Percentiles rank a stretch among this genome's conserved stretches.
Evolutionary conservation across 2,113 vertebrate species (phyloP).

Genomic region (Chloebia gouldiae): DNA sequence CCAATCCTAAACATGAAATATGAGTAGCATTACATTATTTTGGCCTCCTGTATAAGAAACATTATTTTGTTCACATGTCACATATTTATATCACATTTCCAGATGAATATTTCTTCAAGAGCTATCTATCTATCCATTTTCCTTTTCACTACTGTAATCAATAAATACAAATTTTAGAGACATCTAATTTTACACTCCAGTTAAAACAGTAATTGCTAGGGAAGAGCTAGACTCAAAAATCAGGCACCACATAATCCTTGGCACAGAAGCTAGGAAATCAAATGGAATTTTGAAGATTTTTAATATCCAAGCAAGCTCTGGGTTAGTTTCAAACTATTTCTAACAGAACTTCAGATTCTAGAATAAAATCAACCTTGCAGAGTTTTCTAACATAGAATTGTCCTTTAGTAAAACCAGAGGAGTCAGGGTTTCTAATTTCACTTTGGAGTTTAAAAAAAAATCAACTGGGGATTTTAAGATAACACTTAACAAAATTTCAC

Average conservation of each 20-base stretch:
- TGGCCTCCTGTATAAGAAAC: background rate
- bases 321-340: background rate
- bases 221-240: background rate
- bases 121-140: background rate
- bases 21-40: background rate
- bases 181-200: conserved; percentile 9
- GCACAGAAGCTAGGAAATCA: background rate
- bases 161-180: background rate
- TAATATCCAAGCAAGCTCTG: background rate
- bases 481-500: background rate
- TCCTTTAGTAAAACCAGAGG: background rate
- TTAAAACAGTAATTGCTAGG: conserved; percentile 26
- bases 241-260: background rate
- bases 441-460: background rate
- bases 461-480: background rate
- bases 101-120: background rate
- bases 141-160: background rate
- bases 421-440: background rate
- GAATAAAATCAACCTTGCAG: background rate
- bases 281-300: background rate
- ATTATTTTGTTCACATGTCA: background rate
- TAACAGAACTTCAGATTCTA: background rate
- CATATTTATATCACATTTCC: background rate
- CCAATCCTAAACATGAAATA: background rate
- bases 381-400: background rate